Evolutionary conservation across 2,888 invertebrate genomes (phyloP), one percentile per base, ranked within the genome.

Genomic region (Metalampra italica): DNA sequence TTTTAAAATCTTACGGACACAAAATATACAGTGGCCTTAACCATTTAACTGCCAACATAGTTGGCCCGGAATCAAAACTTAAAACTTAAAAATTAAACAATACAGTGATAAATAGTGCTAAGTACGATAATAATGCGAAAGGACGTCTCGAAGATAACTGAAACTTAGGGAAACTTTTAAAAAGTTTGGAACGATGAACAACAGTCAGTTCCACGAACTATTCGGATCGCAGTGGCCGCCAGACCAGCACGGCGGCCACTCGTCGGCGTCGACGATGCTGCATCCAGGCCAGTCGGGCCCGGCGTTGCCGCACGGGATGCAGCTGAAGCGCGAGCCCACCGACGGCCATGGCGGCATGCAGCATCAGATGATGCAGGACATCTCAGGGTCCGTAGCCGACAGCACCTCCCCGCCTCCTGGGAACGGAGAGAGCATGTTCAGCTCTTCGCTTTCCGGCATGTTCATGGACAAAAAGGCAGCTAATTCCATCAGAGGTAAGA

Each of bases 401-500:
- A 92, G 92, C 56, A 91, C 92, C 9, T 92, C 92, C 0, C 41
- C 46, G 8, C 92, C 92, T 0, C 92, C 92, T 0, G 83, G 86
- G 11, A 77, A 74, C 60, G 79, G 80, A 52, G 87, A 87, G 40
- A 82, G 82, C n/a, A 82, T 89, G 76, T 82, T 84, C 55, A 84
- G 87, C 44, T 78, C 90, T 0, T 80, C 83, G 0, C 76, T 90
- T 51, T 76, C 84, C 15, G 84, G 82, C 30, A 84, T 89, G 83
- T 91, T 90, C 50, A 90, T 91, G 77, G 91, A 92, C 60, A 88
- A 91, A 73, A 92, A 92, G 73, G 91, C 89, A 53, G 92, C 91
- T 47, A 93, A 93, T 72, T 92, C 92, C 45, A 93, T 93, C 58
- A 82, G 93, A 92, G 93, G 93, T 93, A 90, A 43, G 43, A 8